Evolutionary conservation across 2,797 vertebrate species (phyloP), one percentile per base, ranked within the genome.

Genomic region (Arremon aurantiirostris): DNA sequence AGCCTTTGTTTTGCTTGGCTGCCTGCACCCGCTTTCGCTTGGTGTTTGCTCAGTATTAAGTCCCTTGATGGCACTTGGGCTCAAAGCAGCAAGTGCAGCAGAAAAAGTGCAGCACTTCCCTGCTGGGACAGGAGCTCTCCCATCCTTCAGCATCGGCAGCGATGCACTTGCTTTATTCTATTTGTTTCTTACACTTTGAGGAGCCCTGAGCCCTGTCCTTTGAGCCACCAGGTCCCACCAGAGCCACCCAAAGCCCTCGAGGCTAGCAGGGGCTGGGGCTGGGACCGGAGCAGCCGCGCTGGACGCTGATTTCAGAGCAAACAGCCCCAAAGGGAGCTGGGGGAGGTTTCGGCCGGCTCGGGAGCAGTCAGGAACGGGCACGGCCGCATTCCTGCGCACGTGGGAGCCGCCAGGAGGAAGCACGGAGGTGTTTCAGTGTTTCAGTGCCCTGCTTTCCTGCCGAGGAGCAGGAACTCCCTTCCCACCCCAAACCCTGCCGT

Each of bases 1-100:
- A 15, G 59, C 76, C 35, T 93, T 94, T 91, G 89, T 95, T 92
- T 93, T 94, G 60, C 70, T 96, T 94, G 92, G 95, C 93, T 55
- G 84, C 68, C 42, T 64, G 83, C 26, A 2, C 64, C 2, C 5
- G 79, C 72, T 91, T 95, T 88, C 30, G n/a, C 82, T 85, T 49
- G 18, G 69, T 65, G 78, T 93, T 96, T 95, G 94, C 28, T 93
- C 93, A 92, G 21, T 70, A 30, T 82, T 66, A 91, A 93, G 82
- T 93, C 94, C 66, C 87, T 30, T 90, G 57, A 64, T 78, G 78
- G 76, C 81, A 73, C 77, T 94, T 59, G 65, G 70, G 90, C 56
- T 93, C 78, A 55, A 63, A 95, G 11, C 77, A 93, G 70, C 84
- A 90, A 86, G 63, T 75, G 86, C 83, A 76, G 76, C 70, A 84